A percentile compares a stretch with the other conserved stretches of the same genome.
Evolutionary conservation across 2,113 vertebrate genomes (phyloP).

Genomic region (Syngnathus typhle): DNA sequence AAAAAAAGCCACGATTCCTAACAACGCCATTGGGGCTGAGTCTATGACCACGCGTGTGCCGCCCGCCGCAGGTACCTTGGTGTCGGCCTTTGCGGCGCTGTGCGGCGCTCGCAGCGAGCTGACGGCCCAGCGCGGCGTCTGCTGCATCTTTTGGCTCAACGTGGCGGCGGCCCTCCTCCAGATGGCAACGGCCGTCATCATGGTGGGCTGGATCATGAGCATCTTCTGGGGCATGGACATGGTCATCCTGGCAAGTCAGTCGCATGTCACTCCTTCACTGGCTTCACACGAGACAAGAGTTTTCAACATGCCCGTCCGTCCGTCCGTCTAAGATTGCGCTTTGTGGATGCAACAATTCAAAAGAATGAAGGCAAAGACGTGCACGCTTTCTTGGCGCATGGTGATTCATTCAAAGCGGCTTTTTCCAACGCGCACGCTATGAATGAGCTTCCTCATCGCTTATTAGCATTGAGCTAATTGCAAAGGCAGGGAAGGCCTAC

Average conservation of each 20-base stretch:
- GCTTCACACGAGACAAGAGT: not conserved
- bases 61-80: slow-evolving; percentile 78
- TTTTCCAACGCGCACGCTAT: too few relatives aligned
- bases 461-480: too few relatives aligned
- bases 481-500: too few relatives aligned
- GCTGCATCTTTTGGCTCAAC: slow-evolving; percentile 97
- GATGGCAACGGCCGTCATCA: slow-evolving; percentile 90
- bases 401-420: too few relatives aligned
- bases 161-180: slow-evolving; percentile 93
- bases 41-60: not conserved
- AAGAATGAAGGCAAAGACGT: too few relatives aligned
- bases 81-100: slow-evolving; percentile 92
- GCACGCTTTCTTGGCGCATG: too few relatives aligned
- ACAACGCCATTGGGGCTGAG: too few relatives aligned
- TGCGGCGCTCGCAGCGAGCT: slow-evolving; percentile 91
- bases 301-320: too few relatives aligned
- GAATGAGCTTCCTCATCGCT: too few relatives aligned
- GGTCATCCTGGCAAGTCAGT: slow-evolving; percentile 97
- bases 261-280: not conserved
- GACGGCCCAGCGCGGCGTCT: slow-evolving; percentile 80
- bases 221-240: slow-evolving; percentile 99
- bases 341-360: too few relatives aligned
- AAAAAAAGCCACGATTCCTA: too few relatives aligned
- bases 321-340: too few relatives aligned
- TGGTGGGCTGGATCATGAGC: slow-evolving; percentile 99